Percentiles rank a stretch among this genome's conserved stretches.
Evolutionary conservation across 1,140 invertebrate species (phyloP).

Genomic region (Macrosteles quadrilineatus): DNA sequence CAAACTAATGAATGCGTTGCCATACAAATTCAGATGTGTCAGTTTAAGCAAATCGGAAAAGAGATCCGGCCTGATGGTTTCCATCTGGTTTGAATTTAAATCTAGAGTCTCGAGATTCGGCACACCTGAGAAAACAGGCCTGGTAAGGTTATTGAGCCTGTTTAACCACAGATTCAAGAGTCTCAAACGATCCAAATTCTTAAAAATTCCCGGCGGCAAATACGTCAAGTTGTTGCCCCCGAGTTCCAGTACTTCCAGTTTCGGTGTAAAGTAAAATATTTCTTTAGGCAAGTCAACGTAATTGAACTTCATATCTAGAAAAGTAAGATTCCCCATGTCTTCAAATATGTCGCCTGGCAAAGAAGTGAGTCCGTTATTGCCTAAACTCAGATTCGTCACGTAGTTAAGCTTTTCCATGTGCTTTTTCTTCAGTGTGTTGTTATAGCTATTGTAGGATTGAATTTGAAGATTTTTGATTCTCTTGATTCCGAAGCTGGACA

Average conservation of each 20-base stretch:
- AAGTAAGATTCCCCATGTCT: conserved; percentile 58
- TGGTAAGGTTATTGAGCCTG: conserved; percentile 57
- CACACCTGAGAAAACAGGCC: conserved; percentile 59
- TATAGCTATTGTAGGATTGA: conserved; percentile 53
- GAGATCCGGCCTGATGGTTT: conserved; percentile 56
- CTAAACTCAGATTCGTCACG: conserved; percentile 52
- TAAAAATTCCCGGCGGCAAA: conserved; percentile 60
- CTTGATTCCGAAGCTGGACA: conserved; percentile 48
- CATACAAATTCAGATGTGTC: conserved; percentile 58
- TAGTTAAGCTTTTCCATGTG: conserved; percentile 57
- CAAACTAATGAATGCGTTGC: conserved; percentile 60
- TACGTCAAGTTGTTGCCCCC: conserved; percentile 59
- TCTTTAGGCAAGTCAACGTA: conserved; percentile 47
- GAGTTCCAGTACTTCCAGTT: conserved; percentile 61
- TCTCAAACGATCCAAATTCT: conserved; percentile 57
- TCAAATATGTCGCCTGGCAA: conserved; percentile 60
- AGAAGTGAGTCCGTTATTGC: conserved; percentile 54
- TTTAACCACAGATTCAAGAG: conserved; percentile 64
- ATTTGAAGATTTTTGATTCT: conserved; percentile 53
- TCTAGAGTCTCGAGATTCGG: conserved; percentile 60
- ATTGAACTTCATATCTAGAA: conserved; percentile 61
- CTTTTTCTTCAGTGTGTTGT: conserved; percentile 51
- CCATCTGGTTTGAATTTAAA: conserved; percentile 62
- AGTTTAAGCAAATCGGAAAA: conserved; percentile 61
- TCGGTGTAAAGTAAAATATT: conserved; percentile 49